Evolutionary conservation across 2,888 invertebrate genomes (phyloP), one percentile per base, ranked within the genome.

Genomic region (Acrobasis consociella): DNA sequence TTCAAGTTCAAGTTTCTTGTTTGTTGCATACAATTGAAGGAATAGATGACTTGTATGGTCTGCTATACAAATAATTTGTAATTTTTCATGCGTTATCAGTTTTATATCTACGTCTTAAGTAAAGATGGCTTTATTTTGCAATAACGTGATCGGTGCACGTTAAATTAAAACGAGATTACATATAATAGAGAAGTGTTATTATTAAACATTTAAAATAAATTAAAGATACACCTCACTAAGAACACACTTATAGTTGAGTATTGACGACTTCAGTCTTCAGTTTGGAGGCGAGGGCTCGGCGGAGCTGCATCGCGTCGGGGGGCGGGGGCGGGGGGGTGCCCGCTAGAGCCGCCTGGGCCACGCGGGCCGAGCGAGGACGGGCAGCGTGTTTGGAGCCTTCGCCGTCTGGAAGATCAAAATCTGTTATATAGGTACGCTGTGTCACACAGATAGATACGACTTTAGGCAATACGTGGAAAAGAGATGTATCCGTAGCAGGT

Each of bases 201-300:
- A 55, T 11, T 22, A 22, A 22, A 56, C 42, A 13, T 2, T 13
- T 42, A 2, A 42, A 17, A 2, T 42, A 56, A 56, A 31, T 31
- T 31, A 52, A 52, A 31, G 52, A n/a, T n/a, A 22, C 16, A 8
- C 9, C 53, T 38, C 42, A 17, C 42, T 42, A 15, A 38, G 10
- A 15, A 38, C 11, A n/a, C 17, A 17, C 64, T 76, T 73, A 84
- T 64, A 80, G 76, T 62, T 77, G 76, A 17, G 77, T 83, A 68
- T 95, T 95, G 62, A 98, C 96, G 8, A 98, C 97, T 93, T 98
- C 98, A 58, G 95, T 94, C 84, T 97, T 96, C 60, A 98, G 93
- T 73, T 97, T 94, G 68, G 96, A 96, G 5, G 98, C 98, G 62
- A 98, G 94, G 0, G 97, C 97, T 75, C 95, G 94, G 22, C 98